Percentiles rank a stretch among this genome's conserved stretches.
Evolutionary conservation across 2,113 vertebrate genomes (phyloP).

Genomic region (Pogona vitticeps): DNA sequence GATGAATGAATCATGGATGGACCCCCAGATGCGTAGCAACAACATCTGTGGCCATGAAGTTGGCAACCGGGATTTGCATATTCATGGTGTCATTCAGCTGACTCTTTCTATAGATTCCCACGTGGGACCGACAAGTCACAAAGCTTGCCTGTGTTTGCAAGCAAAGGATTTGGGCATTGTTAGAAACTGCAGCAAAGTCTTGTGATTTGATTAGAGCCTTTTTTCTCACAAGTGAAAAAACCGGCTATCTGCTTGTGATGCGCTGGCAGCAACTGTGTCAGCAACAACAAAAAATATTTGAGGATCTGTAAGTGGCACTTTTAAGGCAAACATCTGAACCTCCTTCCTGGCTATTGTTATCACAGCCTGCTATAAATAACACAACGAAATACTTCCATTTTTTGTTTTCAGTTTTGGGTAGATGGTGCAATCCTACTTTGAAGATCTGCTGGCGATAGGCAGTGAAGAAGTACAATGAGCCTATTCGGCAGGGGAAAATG

Average conservation of each 20-base stretch:
- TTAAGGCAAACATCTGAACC: not conserved
- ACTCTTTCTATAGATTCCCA: slow-evolving; percentile 35
- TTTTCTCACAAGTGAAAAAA: not conserved
- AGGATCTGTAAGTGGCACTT: not conserved
- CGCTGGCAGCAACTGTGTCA: not conserved
- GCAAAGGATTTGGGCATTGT: not conserved
- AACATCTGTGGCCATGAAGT: slow-evolving; percentile 57
- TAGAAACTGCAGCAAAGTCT: not conserved
- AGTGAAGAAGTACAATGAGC: too few species aligned
- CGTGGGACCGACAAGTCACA: slow-evolving; percentile 23
- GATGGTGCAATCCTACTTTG: too few species aligned
- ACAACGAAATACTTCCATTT: too few species aligned
- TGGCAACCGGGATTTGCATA: slow-evolving; percentile 59
- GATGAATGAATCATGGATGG: slow-evolving; percentile 33
- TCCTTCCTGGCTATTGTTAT: too few species aligned
- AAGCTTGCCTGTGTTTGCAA: not conserved
- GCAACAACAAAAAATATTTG: not conserved
- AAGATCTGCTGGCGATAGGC: too few species aligned
- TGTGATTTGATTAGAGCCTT: not conserved
- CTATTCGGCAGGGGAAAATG: too few species aligned
- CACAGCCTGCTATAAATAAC: too few species aligned
- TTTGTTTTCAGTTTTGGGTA: too few species aligned
- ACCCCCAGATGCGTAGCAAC: slow-evolving; percentile 62
- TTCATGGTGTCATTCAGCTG: slow-evolving; percentile 46
- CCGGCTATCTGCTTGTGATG: not conserved